phyloP scores from a whole-genome alignment of 2,888 invertebrate genomes.

The Belgica antarctica region DNA sequence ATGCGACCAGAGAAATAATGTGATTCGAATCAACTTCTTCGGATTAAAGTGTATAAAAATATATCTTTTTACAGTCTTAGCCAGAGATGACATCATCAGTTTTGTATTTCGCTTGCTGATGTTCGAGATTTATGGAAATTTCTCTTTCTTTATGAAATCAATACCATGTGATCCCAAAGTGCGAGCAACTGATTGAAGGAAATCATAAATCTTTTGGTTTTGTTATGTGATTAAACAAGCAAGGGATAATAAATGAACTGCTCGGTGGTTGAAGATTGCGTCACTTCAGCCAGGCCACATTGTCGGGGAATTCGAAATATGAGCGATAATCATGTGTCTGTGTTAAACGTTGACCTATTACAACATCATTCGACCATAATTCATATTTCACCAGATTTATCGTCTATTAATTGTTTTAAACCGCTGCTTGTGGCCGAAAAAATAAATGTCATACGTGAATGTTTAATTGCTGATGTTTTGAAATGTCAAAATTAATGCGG shows the following conservation, averaged over 20 bases:
- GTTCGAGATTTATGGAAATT: conserved; percentile 14
- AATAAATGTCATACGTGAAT: conserved; percentile 3
- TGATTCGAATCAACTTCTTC: conserved; percentile 21
- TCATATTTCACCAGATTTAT: conserved; percentile 29
- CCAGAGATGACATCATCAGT: conserved; percentile 24
- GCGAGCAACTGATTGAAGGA: not conserved
- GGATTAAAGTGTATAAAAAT: conserved; percentile 19
- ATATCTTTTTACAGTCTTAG: too few species aligned
- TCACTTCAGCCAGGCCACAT: not conserved
- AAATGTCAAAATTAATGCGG: conserved; percentile 7
- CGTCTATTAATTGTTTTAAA: conserved; percentile 14
- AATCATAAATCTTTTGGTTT: conserved; percentile 25
- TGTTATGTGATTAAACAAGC: conserved; percentile 6
- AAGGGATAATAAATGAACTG: conserved; percentile 9
- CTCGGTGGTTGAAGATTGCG: not conserved
- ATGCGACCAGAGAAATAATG: not conserved
- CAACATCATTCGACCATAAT: conserved; percentile 28
- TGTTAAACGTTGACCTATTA: conserved; percentile 14
- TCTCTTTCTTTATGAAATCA: not conserved
- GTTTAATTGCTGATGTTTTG: not conserved
- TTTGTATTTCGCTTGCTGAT: conserved; percentile 22
- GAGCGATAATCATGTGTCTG: not conserved
- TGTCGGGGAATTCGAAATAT: not conserved
- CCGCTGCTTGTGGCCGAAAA: not conserved
- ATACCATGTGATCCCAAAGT: not conserved